Conservation (phyloP, 2,113 vertebrate genomes). For the Xenopus laevis region DNA sequence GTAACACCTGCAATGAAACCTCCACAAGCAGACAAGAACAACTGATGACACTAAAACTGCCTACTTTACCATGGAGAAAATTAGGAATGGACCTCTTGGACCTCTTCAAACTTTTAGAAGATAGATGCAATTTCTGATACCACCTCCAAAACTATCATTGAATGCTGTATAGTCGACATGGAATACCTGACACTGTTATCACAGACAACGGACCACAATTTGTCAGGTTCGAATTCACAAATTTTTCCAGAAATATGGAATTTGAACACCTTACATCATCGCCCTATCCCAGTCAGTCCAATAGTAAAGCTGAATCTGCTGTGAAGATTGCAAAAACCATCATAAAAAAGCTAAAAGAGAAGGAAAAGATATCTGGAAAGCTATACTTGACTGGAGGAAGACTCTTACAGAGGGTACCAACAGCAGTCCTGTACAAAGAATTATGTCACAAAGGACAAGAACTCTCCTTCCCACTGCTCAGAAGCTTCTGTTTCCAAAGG, state of each 20-base stretch:
- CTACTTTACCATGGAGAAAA: neutral
- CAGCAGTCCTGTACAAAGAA: slow-evolving; percentile 16
- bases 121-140: neutral
- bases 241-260: neutral
- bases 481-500: too few species aligned
- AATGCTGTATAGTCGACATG: neutral
- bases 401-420: slow-evolving; percentile 20
- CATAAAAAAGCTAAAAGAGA: neutral
- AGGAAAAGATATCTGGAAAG: slow-evolving; percentile 20
- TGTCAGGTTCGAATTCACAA: neutral
- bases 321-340: neutral
- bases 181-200: too few species aligned
- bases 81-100: neutral
- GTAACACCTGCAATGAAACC: neutral
- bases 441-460: too few species aligned
- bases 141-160: neutral
- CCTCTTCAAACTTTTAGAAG: neutral
- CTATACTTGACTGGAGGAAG: slow-evolving; percentile 22
- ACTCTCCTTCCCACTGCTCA: too few species aligned
- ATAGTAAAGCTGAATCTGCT: too few species aligned
- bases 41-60: too few species aligned
- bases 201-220: too few species aligned
- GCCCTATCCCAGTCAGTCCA: slow-evolving; percentile 16
- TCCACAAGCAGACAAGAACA: neutral
- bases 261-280: slow-evolving; percentile 8